A percentile compares a stretch with the other conserved stretches of the same genome.
Conservation (phyloP, 2,888 invertebrate genomes). For the Oxytorus armatus region DNA sequence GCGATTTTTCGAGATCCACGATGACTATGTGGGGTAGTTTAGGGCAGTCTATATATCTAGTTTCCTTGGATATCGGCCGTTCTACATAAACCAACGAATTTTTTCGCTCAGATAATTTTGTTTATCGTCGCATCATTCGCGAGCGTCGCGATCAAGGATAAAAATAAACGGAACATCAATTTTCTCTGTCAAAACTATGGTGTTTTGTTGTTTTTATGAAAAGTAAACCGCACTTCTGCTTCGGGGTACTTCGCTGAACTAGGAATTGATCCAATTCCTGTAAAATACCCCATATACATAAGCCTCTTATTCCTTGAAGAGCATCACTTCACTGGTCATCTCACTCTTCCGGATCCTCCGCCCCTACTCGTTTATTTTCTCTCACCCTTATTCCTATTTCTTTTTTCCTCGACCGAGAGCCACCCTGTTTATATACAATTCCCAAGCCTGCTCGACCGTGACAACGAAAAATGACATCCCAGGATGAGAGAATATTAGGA, state of each 20-base stretch:
- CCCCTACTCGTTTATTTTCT: constrained; percentile 30
- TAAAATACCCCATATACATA: neutral
- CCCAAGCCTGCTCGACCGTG: constrained; percentile 25
- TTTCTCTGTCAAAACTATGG: too few species aligned
- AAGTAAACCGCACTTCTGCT: neutral
- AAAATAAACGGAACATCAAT: too few species aligned
- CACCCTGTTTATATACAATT: constrained; percentile 17
- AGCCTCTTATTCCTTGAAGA: constrained; percentile 12
- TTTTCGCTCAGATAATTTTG: neutral
- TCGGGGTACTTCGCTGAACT: neutral
- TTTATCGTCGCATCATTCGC: neutral
- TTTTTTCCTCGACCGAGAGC: constrained; percentile 21
- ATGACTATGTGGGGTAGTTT: constrained; percentile 38
- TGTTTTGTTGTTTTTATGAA: neutral
- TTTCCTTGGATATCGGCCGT: neutral
- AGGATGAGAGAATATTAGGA: neutral
- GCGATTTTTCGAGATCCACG: constrained; percentile 44
- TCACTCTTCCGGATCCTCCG: constrained; percentile 13
- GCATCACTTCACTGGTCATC: constrained; percentile 12
- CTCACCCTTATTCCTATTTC: constrained; percentile 17
- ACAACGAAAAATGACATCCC: constrained; percentile 15
- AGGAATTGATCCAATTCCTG: constrained; percentile 10
- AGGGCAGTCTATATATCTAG: constrained; percentile 10
- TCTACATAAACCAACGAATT: neutral
- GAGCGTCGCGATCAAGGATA: neutral